Evolutionary conservation across 2,888 invertebrate genomes (phyloP), one percentile per base, ranked within the genome.

Genomic region (Acrobasis suavella): DNA sequence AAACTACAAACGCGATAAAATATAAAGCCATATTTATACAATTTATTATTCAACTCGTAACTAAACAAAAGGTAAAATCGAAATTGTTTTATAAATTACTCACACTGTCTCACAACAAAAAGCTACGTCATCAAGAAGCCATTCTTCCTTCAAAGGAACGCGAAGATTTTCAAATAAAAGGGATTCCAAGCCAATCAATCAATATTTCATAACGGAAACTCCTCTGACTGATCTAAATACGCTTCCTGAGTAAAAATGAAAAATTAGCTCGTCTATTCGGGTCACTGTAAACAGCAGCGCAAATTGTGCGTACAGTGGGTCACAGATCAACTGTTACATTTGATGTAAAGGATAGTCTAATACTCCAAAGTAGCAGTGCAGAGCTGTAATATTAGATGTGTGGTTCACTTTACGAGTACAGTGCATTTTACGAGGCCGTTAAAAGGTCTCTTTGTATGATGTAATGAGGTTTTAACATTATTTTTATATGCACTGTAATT

Each of bases 371-470:
- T 32, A 32, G 5, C 5, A 8, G 5, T 32, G 32, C 32, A 32
- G 32, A 32, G 32, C 32, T 32, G 32, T 32, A 32, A 32, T 32
- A 32, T 32, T 32, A 32, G 7, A 32, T 32, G 32, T 32, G 32
- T 32, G 32, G 32, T 32, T 8, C 7, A 32, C 32, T n/a, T 9
- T 42, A 16, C 56, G 8, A n/a, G n/a, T n/a, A n/a, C n/a, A n/a
- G 39, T 55, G 55, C 38, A 9, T 42, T 56, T 56, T 56, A 56
- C 42, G 39, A 22, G 42, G 42, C 22, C 22, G 17, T 56, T 42
- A 56, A 56, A 22, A 56, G 56, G 56, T 42, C 39, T 55, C 12
- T 42, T 42, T 46, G 46, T 38, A 56, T 56, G 22, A 56, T 56
- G 42, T 15, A 22, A 42, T 22, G 16, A 56, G 56, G 42, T 42